A percentile compares a stretch with the other conserved stretches of the same genome.
These are phyloP conservation scores for Pantherophis guttatus DNA, from an alignment of 2,113 vertebrate species.

Conservation along the genomic window DNA sequence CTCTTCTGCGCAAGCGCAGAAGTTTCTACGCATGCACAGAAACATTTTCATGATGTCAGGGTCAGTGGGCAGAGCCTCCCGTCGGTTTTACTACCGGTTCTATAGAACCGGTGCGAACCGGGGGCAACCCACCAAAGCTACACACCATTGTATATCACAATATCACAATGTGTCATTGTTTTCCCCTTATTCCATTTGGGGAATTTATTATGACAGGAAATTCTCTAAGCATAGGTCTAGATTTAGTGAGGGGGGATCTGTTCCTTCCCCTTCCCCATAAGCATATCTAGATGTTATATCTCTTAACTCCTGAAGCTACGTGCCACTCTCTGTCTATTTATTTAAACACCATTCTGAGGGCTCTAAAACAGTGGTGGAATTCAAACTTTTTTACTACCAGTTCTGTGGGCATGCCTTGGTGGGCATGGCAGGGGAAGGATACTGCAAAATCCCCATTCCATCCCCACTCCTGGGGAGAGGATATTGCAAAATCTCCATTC, in stretches of 20 bases:
- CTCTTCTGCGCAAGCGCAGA: too few relatives aligned
- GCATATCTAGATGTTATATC: neutral
- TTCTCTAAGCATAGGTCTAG: neutral
- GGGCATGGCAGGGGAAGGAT: too few relatives aligned
- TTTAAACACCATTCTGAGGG: neutral
- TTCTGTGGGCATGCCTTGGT: too few relatives aligned
- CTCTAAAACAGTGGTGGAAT: neutral
- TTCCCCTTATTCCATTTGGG: neutral
- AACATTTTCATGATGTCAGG: too few relatives aligned
- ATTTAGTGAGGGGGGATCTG: neutral
- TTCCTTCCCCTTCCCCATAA: neutral
- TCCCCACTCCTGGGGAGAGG: too few relatives aligned
- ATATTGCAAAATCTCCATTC: too few relatives aligned
- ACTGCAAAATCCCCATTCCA: too few relatives aligned
- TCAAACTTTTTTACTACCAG: too few relatives aligned
- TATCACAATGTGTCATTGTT: neutral
- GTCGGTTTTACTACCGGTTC: too few relatives aligned
- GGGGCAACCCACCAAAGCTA: neutral
- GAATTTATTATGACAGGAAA: neutral
- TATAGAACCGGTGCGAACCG: too few relatives aligned
- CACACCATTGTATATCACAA: neutral
- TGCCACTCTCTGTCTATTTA: neutral
- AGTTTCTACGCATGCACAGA: too few relatives aligned
- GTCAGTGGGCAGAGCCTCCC: too few relatives aligned
- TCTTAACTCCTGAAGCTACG: neutral